A percentile compares a stretch with the other conserved stretches of the same genome.
phyloP scores from a whole-genome alignment of 2,797 vertebrate species.

The Salarias fasciatus region DNA sequence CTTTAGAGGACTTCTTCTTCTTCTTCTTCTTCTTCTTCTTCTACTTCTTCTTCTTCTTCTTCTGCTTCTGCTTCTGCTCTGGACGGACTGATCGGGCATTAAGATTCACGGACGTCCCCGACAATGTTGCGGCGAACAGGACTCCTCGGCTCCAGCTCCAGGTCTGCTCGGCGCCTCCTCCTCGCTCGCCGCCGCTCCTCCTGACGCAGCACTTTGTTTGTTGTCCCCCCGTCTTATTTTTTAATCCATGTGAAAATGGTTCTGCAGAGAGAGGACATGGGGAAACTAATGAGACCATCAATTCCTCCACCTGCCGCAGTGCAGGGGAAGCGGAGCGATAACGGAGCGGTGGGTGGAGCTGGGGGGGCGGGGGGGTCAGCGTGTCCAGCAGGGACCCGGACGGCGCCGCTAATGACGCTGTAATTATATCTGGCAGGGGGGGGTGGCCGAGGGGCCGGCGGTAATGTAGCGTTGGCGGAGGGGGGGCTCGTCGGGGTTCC shows the following conservation, averaged over 20 bases:
- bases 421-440: slow-evolving; percentile 78
- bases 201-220: slow-evolving; percentile 59
- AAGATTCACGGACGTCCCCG: neutral
- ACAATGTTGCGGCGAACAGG: slow-evolving; percentile 1
- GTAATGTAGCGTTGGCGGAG: no score
- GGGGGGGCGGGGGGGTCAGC: neutral
- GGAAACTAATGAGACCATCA: slow-evolving; percentile 66
- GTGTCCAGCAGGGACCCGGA: slow-evolving; percentile 46
- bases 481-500: slow-evolving; percentile 66
- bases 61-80: neutral
- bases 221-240: slow-evolving; percentile 34
- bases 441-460: slow-evolving; percentile 62
- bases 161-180: neutral
- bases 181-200: neutral
- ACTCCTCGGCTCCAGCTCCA: slow-evolving; percentile 8
- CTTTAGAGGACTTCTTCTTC: no score
- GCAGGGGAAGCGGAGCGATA: slow-evolving; percentile 52
- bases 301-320: slow-evolving; percentile 58
- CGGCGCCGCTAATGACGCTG: slow-evolving; percentile 68
- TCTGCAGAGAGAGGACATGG: slow-evolving; percentile 50
- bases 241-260: slow-evolving; percentile 49
- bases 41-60: neutral
- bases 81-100: neutral
- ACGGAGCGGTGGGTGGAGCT: neutral
- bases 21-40: neutral